Conservation (phyloP, 2,113 vertebrate species). For the Formicarius rufipectus region DNA sequence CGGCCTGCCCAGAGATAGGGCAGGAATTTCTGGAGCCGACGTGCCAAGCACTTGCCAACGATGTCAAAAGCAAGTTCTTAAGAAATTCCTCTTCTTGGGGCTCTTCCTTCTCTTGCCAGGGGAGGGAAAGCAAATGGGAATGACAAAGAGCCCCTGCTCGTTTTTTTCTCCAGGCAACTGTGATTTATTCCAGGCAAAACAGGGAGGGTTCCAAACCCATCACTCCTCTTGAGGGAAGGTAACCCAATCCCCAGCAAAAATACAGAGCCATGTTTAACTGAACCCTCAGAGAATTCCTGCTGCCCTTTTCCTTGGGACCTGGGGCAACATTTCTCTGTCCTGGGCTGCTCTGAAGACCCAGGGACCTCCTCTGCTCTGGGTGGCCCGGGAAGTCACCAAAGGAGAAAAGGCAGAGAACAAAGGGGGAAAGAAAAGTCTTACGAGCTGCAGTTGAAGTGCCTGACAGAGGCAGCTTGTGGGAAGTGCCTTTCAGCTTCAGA, state of each 20-base stretch:
- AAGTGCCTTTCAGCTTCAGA: not conserved
- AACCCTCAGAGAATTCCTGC: not conserved
- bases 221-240: slow-evolving; percentile 34
- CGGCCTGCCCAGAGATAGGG: slow-evolving; percentile 8
- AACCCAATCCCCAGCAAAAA: slow-evolving; percentile 51
- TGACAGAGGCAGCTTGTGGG: not conserved
- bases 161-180: slow-evolving; percentile 18
- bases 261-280: slow-evolving; percentile 36
- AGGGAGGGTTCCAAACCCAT: not conserved
- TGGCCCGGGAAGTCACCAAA: not conserved
- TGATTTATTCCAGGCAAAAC: slow-evolving; percentile 28
- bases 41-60: not conserved
- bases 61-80: not conserved
- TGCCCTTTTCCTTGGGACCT: not conserved
- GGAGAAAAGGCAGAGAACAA: slow-evolving; percentile 22
- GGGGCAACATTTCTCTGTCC: not conserved
- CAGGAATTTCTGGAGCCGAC: not conserved
- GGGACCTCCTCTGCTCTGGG: not conserved
- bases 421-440: not conserved
- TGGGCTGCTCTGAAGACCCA: not conserved
- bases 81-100: not conserved
- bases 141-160: not conserved
- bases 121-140: not conserved
- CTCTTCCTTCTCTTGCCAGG: not conserved
- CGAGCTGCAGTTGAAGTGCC: not conserved